A percentile compares a stretch with the other conserved stretches of the same genome.
These are phyloP conservation scores for Dendronephthya gigantea DNA, from an alignment of 64 coral and sea anemone genomes.

Conservation along the genomic window DNA sequence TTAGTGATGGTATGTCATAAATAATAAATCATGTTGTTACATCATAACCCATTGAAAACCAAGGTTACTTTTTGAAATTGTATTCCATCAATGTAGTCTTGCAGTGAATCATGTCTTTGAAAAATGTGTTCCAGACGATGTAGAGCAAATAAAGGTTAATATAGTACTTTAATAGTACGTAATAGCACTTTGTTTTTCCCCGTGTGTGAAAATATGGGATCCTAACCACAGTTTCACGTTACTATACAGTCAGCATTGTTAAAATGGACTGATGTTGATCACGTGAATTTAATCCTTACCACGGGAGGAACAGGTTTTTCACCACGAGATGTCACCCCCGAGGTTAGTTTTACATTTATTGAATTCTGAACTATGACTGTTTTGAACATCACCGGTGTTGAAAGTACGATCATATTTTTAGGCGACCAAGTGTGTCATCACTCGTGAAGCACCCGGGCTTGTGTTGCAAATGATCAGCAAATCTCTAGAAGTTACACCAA, in stretches of 20 bases:
- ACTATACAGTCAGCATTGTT: conserved; percentile 42
- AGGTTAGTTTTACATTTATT: conserved; percentile 33
- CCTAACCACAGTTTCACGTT: not conserved
- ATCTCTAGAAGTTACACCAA: conserved; percentile 79
- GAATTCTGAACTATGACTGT: not conserved
- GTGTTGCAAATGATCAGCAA: conserved; percentile 51
- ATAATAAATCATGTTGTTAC: no score
- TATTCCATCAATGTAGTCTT: conserved; percentile 7
- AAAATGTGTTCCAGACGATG: conserved; percentile 30
- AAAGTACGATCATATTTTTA: not conserved
- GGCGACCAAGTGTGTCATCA: conserved; percentile 64
- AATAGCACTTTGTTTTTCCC: no score
- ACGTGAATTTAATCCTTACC: conserved; percentile 54
- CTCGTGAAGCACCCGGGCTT: conserved; percentile 62
- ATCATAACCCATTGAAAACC: no score
- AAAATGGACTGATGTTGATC: conserved; percentile 68
- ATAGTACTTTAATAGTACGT: no score
- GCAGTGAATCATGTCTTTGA: conserved; percentile 19
- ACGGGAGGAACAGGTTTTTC: conserved; percentile 94
- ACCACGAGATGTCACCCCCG: conserved; percentile 88
- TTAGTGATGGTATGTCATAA: no score
- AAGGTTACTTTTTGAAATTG: not conserved
- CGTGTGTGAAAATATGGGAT: not conserved
- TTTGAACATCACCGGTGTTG: not conserved
- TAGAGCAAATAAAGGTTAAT: conserved; percentile 33